These are phyloP conservation scores for Rhodophaea formosa DNA, from an alignment of 2,888 invertebrate genomes.

Conservation along the genomic window DNA sequence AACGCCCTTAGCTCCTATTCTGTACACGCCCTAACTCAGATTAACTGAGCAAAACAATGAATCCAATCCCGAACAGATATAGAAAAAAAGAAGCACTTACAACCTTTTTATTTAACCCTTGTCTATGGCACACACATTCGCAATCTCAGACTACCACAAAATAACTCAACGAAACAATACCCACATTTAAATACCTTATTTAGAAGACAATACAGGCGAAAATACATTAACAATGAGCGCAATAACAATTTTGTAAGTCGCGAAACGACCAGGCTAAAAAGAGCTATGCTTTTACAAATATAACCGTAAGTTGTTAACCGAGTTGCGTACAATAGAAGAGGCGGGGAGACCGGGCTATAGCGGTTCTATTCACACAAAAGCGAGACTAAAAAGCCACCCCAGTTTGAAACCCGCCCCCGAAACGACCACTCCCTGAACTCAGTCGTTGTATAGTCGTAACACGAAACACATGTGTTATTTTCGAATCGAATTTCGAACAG, in stretches of 20 bases:
- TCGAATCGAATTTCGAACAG: constrained; percentile 17
- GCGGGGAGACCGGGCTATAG: constrained; percentile 41
- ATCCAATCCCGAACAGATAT: constrained; percentile 13
- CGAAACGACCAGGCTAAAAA: constrained; percentile 39
- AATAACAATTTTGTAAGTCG: constrained; percentile 46
- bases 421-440: constrained; percentile 64
- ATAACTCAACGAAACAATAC: constrained; percentile 22
- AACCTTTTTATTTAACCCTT: constrained; percentile 22
- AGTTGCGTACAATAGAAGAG: constrained; percentile 29
- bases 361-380: constrained; percentile 58
- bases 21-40: constrained; percentile 10
- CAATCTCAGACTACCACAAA: constrained; percentile 32
- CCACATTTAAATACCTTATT: constrained; percentile 28
- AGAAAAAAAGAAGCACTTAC: constrained; percentile 17
- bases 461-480: constrained; percentile 38
- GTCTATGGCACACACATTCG: constrained; percentile 36
- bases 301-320: constrained; percentile 14
- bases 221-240: constrained; percentile 17
- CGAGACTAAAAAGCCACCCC: constrained; percentile 69
- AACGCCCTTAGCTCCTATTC: constrained; percentile 1
- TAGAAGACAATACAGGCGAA: constrained; percentile 23
- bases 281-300: constrained; percentile 31
- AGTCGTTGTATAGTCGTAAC: constrained; percentile 51
- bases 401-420: constrained; percentile 59
- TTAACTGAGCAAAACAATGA: constrained; percentile 19